Conservation (phyloP, 2,888 invertebrate species). For the Cataglyphis albicans region DNA sequence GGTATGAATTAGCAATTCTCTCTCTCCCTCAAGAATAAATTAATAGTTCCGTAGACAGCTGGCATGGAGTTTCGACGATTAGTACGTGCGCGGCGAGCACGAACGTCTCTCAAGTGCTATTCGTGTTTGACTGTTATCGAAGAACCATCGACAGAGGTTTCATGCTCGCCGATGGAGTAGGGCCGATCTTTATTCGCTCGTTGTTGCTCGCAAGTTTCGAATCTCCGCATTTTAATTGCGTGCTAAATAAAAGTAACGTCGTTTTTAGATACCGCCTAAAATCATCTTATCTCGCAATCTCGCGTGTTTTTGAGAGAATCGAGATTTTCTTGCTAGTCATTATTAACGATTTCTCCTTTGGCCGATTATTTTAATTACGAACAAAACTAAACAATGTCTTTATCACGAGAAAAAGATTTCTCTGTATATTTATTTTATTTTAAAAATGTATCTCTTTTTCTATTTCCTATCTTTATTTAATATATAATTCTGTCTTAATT, state of each 20-base stretch:
- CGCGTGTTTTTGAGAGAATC: slow-evolving; percentile 6
- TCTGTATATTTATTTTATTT: slow-evolving; percentile 20
- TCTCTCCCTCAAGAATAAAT: slow-evolving; percentile 57
- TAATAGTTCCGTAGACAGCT: slow-evolving; percentile 79
- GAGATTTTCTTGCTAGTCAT: not conserved
- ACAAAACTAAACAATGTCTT: slow-evolving; percentile 8
- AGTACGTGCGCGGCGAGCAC: slow-evolving; percentile 63
- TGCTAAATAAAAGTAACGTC: slow-evolving; percentile 18
- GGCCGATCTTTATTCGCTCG: slow-evolving; percentile 44
- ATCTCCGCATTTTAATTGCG: slow-evolving; percentile 33
- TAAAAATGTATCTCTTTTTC: not conserved
- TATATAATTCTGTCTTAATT: no score
- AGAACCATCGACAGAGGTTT: slow-evolving; percentile 40
- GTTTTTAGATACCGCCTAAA: slow-evolving; percentile 35
- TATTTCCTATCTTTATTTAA: no score
- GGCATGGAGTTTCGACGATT: slow-evolving; percentile 73
- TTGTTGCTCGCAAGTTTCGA: slow-evolving; percentile 2
- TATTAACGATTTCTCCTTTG: slow-evolving; percentile 1
- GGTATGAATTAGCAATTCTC: slow-evolving; percentile 78
- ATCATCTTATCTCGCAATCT: slow-evolving; percentile 11
- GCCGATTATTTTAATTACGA: slow-evolving; percentile 8
- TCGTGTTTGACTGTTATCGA: slow-evolving; percentile 59
- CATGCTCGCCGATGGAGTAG: slow-evolving; percentile 42
- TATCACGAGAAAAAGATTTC: not conserved
- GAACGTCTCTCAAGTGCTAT: slow-evolving; percentile 48